Evolutionary conservation across 2,797 vertebrate genomes (phyloP).

Genomic region (Philypnodon macrostomus): DNA sequence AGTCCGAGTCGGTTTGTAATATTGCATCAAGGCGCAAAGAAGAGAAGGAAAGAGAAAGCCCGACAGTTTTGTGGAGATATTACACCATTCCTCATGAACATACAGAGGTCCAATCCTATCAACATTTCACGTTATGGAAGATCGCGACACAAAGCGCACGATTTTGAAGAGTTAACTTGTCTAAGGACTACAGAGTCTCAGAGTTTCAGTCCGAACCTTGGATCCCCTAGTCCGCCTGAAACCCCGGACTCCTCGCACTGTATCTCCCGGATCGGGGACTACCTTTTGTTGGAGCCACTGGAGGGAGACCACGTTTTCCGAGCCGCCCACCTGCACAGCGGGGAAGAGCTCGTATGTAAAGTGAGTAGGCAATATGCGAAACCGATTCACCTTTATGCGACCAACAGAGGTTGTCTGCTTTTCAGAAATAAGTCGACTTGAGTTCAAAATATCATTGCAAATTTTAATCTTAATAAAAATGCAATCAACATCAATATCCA

Average conservation of each 20-base stretch:
- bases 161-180: constrained; percentile 94
- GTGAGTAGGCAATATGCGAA: constrained; percentile 64
- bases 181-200: constrained; percentile 91
- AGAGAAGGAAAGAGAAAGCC: constrained; percentile 35
- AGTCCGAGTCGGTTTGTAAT: constrained; percentile 9
- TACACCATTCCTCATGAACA: constrained; percentile 95
- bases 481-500: too few species aligned
- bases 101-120: constrained; percentile 99
- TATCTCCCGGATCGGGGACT: constrained; percentile 98
- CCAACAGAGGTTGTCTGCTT: background rate
- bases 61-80: constrained; percentile 60
- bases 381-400: constrained; percentile 2
- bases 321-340: constrained; percentile 96
- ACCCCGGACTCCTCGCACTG: constrained; percentile 97
- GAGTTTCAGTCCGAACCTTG: constrained; percentile 97
- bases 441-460: background rate
- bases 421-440: fast-evolving
- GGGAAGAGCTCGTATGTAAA: constrained; percentile 98
- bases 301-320: constrained; percentile 98
- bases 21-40: constrained; percentile 35
- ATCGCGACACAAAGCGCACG: constrained; percentile 97
- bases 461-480: background rate
- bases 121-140: constrained; percentile 98
- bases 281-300: constrained; percentile 97
- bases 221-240: constrained; percentile 97